phyloP scores from a whole-genome alignment of 2,888 invertebrate genomes.

The Agrotis segetum region DNA sequence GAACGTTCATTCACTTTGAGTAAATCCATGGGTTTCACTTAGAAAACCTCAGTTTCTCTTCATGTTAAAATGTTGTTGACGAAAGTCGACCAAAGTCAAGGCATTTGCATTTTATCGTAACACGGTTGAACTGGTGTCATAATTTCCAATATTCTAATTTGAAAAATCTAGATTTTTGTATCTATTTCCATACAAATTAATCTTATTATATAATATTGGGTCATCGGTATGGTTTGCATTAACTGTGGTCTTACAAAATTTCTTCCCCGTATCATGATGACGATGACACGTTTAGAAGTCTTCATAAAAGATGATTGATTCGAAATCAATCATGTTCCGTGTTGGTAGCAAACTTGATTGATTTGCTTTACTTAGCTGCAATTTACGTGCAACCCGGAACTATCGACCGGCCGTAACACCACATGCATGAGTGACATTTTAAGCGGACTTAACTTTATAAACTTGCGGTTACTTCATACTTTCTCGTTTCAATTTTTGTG shows the following conservation, averaged over 20 bases:
- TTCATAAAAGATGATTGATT: constrained; percentile 16
- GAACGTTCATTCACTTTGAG: not conserved
- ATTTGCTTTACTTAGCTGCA: constrained; percentile 27
- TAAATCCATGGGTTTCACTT: constrained; percentile 38
- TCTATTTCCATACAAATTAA: not conserved
- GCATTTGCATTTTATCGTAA: not conserved
- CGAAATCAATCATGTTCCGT: constrained; percentile 18
- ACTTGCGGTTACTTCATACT: constrained; percentile 23
- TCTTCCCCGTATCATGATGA: constrained; percentile 8
- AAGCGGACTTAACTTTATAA: not conserved
- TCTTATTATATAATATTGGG: not conserved
- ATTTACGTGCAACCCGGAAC: constrained; percentile 21
- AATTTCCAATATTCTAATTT: not conserved
- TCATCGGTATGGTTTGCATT: not conserved
- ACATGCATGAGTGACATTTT: not conserved
- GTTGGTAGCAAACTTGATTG: constrained; percentile 8
- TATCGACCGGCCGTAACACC: not conserved
- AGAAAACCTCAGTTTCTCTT: constrained; percentile 34
- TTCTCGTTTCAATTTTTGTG: constrained; percentile 19
- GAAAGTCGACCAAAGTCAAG: not conserved
- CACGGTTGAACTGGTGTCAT: not conserved
- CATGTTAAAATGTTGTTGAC: not conserved
- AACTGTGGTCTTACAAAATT: not conserved
- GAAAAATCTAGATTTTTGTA: not conserved
- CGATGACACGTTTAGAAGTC: constrained; percentile 9